Evolutionary conservation across 2,113 vertebrate species (phyloP).

Genomic region (human): DNA sequence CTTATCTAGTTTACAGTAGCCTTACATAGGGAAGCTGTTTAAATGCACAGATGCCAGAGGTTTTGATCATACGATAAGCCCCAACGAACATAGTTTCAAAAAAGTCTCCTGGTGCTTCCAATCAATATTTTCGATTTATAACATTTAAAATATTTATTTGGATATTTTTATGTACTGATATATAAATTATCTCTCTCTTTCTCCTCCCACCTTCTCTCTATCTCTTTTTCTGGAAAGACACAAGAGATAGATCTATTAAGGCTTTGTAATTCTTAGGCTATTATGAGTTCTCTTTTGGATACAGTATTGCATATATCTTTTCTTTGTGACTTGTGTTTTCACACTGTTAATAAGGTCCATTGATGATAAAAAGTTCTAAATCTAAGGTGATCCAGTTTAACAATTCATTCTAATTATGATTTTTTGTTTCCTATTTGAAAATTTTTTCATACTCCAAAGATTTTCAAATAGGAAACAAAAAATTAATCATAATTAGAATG

Average conservation of each 20-base stretch:
- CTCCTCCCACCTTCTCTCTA: background rate
- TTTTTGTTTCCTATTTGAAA: background rate
- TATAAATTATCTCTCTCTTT: background rate
- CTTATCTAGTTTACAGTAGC: background rate
- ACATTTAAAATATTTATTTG: conserved; percentile 36
- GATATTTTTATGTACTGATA: background rate
- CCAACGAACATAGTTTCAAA: background rate
- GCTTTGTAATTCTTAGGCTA: background rate
- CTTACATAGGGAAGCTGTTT: background rate
- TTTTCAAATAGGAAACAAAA: too few species aligned
- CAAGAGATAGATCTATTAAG: background rate
- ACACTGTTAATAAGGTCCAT: background rate
- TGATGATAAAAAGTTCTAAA: background rate
- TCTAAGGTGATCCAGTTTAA: background rate
- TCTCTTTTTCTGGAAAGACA: background rate
- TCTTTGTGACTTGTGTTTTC: background rate
- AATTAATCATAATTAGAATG: too few species aligned
- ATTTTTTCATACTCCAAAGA: background rate
- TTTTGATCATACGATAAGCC: background rate
- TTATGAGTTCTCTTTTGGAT: background rate
- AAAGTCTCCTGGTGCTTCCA: background rate
- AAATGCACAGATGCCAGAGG: background rate
- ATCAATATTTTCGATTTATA: conserved; percentile 31
- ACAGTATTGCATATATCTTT: background rate
- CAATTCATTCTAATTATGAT: background rate